Percentiles rank a stretch among this genome's conserved stretches.
phyloP scores from a whole-genome alignment of 2,113 vertebrate genomes.

The Pituophis catenifer region DNA sequence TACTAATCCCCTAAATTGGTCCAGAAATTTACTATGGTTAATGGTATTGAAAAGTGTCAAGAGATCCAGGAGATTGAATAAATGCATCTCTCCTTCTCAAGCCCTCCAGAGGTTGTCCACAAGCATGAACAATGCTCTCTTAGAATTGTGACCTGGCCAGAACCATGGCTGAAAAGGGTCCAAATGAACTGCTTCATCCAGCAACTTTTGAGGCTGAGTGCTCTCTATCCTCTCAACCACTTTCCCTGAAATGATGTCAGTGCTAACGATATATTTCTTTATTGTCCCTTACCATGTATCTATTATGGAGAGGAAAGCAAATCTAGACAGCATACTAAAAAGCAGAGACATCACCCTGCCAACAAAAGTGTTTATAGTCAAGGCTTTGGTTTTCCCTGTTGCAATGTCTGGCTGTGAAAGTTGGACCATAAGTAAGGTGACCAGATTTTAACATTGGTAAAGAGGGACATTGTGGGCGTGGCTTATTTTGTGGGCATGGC shows the following conservation, averaged over 20 bases:
- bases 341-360: too few species aligned
- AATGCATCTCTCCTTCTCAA: neutral
- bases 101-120: neutral
- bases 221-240: neutral
- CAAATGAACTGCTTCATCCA: neutral
- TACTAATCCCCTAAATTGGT: neutral
- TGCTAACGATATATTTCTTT: neutral
- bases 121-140: neutral
- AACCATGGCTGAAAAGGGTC: neutral
- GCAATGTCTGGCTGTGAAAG: too few species aligned
- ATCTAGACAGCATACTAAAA: too few species aligned
- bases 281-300: neutral
- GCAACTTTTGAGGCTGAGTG: neutral
- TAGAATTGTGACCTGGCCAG: neutral
- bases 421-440: too few species aligned
- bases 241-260: neutral
- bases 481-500: too few species aligned
- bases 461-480: too few species aligned
- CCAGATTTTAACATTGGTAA: too few species aligned
- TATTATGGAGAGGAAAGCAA: neutral
- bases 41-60: neutral
- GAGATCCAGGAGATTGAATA: neutral
- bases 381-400: too few species aligned
- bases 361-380: too few species aligned
- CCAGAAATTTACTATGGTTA: neutral